Conservation (phyloP, 1,140 invertebrate species). For the Rhyacophila brunnea region DNA sequence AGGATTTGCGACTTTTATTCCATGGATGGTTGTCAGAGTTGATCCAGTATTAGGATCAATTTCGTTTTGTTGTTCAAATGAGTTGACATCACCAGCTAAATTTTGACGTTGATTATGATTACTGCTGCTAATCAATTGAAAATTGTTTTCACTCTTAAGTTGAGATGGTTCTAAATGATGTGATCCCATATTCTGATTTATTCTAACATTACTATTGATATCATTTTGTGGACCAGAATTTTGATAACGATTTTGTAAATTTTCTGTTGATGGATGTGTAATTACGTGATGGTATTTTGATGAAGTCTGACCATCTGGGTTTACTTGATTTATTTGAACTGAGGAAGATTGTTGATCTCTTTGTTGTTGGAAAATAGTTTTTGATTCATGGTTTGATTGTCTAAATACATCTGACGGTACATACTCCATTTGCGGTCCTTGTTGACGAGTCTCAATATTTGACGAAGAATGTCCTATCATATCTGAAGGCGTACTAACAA, state of each 20-base stretch:
- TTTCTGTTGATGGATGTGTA: background rate
- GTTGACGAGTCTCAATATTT: conserved; percentile 20
- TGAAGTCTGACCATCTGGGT: conserved; percentile 5
- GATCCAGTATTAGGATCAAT: conserved; percentile 39
- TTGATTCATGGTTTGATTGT: conserved; percentile 5
- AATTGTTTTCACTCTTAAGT: conserved; percentile 39
- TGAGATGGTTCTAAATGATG: conserved; percentile 43
- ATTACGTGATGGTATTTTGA: conserved; percentile 18
- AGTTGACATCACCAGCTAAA: too few species aligned
- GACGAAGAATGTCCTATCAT: conserved; percentile 34
- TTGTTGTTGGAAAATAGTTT: conserved; percentile 4
- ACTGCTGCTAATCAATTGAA: conserved; percentile 42
- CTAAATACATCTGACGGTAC: conserved; percentile 31
- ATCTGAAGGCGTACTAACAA: conserved; percentile 9
- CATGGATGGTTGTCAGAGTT: conserved; percentile 47
- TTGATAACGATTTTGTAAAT: background rate
- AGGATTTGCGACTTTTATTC: conserved; percentile 50
- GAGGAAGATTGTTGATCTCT: conserved; percentile 19
- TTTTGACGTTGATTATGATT: conserved; percentile 36
- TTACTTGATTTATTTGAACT: conserved; percentile 3
- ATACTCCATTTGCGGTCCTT: conserved; percentile 27
- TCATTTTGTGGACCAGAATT: background rate
- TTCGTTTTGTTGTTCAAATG: conserved; percentile 41
- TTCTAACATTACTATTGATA: conserved; percentile 24
- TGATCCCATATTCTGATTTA: conserved; percentile 51